Percentiles rank a stretch among this genome's conserved stretches.
These are phyloP conservation scores for Hystrix brachyura DNA, from an alignment of 2,113 vertebrate genomes.

Conservation along the genomic window DNA sequence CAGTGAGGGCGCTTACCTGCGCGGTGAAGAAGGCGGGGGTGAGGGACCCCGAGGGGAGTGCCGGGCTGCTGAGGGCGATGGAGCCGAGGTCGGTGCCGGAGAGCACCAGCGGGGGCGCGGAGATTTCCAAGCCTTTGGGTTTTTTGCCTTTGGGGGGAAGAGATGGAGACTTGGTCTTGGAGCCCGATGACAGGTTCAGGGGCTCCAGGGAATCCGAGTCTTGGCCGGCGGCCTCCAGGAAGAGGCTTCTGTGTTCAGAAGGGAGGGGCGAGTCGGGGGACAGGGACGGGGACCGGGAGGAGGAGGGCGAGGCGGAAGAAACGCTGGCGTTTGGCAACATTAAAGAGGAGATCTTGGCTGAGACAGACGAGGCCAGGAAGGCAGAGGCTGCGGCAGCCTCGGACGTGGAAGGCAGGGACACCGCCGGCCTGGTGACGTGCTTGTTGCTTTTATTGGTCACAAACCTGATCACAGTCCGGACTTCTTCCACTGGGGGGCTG, in stretches of 20 bases:
- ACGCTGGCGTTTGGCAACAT: constrained; percentile 88
- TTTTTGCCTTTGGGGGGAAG: constrained; percentile 96
- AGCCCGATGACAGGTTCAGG: constrained; percentile 96
- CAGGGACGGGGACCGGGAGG: constrained; percentile 90
- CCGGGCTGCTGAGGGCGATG: constrained; percentile 97
- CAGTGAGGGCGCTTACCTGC: constrained; percentile 90
- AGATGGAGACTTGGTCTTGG: constrained; percentile 93
- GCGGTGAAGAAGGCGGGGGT: constrained; percentile 97
- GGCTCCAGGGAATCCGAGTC: constrained; percentile 94
- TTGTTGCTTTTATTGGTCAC: constrained; percentile 93
- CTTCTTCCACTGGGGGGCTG: constrained; percentile 90
- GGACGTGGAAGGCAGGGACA: constrained; percentile 90
- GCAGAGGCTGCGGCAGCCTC: constrained; percentile 88
- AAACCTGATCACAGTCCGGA: constrained; percentile 96
- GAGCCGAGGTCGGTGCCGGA: constrained; percentile 95
- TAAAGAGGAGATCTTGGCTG: constrained; percentile 91
- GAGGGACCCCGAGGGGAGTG: constrained; percentile 96
- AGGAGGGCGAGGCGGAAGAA: constrained; percentile 88
- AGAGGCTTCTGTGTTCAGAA: constrained; percentile 90
- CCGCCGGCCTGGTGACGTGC: constrained; percentile 87
- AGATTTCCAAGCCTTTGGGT: constrained; percentile 97
- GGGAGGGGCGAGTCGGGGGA: constrained; percentile 89
- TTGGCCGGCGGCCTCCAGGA: constrained; percentile 88
- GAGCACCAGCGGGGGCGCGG: constrained; percentile 93
- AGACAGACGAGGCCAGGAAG: constrained; percentile 88